Base-by-base conservation (phyloP, 2,888 invertebrate genomes). In the Yponomeuta cagnagella region DNA sequence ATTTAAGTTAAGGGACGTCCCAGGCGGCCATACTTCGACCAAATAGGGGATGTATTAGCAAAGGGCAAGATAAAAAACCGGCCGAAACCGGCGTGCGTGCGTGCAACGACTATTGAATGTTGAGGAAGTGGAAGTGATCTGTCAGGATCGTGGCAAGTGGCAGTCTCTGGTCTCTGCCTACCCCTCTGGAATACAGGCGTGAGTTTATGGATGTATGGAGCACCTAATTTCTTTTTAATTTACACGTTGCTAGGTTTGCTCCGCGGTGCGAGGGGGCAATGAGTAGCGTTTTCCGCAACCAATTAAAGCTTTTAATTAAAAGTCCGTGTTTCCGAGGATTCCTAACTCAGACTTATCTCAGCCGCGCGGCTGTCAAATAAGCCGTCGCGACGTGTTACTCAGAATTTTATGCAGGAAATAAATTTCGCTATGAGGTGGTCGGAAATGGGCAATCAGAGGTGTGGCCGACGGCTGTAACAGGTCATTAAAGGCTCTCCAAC, bases 401-500 rank as follows among this genome's bases (percentile, higher is more conserved):
- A 31, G 33, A 65, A 72, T 72, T 58, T 72, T 68, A 72, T 70
- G 23, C 70, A 75, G 73, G 74, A 72, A 75, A 80, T 78, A 78
- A 81, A 80, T 80, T 78, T 75, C 68, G 71, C 72, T 76, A 78
- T 81, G 79, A 79, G 80, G 80, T 78, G 75, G 74, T 76, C 71
- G 74, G 75, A 72, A 76, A 75, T 74, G 73, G 75, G 75, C 79
- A 74, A 76, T 78, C 74, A 75, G 75, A 80, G 84, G 83, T 79
- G 84, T 77, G 84, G 78, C 76, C 73, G 74, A 74, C 74, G 73
- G 78, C 78, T 78, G 74, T 78, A 81, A 81, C 76, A 75, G 77
- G 70, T 79, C 77, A 79, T 81, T 80, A 79, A 23, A 43, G 23
- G 23, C 23, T 8, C 37, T 48, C 52, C 43, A 68, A n/a, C 43